Percentiles rank a stretch among this genome's conserved stretches.
phyloP scores from a whole-genome alignment of 2,888 invertebrate genomes.

The Acanthosoma haemorrhoidale region DNA sequence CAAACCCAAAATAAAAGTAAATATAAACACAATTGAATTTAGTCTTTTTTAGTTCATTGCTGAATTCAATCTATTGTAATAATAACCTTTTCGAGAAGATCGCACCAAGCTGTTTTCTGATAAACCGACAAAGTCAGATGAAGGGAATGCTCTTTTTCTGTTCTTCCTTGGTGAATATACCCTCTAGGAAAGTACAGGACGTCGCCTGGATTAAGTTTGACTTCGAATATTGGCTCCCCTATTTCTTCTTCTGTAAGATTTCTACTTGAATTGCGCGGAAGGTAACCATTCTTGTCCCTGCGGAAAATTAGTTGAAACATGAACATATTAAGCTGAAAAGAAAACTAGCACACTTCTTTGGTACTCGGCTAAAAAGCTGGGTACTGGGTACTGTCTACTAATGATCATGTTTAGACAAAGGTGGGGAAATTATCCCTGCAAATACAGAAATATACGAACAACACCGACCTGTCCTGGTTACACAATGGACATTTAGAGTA shows the following conservation, averaged over 20 bases:
- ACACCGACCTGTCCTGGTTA: no score
- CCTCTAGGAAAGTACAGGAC: conserved; percentile 90
- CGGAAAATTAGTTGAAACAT: conserved; percentile 35
- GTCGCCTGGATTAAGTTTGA: conserved; percentile 77
- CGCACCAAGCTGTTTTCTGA: conserved; percentile 84
- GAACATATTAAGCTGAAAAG: no score
- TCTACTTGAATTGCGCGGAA: conserved; percentile 77
- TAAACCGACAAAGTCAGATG: conserved; percentile 92
- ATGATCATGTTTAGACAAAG: no score
- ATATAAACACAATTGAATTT: background rate
- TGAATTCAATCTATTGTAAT: no score
- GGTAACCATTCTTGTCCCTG: conserved; percentile 54
- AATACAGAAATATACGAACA: no score
- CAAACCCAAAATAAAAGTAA: background rate
- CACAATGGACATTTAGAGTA: no score
- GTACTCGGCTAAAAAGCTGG: no score
- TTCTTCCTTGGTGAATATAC: conserved; percentile 77
- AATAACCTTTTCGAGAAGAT: conserved; percentile 70
- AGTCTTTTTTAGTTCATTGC: background rate
- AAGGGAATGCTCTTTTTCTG: conserved; percentile 76
- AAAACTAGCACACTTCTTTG: no score
- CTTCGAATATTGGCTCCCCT: conserved; percentile 67
- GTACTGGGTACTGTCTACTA: no score
- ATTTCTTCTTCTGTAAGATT: conserved; percentile 70
- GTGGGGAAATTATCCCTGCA: no score